Percentiles rank a stretch among this genome's conserved stretches.
phyloP scores from a whole-genome alignment of 2,113 vertebrate species.

The Arvicanthis niloticus region DNA sequence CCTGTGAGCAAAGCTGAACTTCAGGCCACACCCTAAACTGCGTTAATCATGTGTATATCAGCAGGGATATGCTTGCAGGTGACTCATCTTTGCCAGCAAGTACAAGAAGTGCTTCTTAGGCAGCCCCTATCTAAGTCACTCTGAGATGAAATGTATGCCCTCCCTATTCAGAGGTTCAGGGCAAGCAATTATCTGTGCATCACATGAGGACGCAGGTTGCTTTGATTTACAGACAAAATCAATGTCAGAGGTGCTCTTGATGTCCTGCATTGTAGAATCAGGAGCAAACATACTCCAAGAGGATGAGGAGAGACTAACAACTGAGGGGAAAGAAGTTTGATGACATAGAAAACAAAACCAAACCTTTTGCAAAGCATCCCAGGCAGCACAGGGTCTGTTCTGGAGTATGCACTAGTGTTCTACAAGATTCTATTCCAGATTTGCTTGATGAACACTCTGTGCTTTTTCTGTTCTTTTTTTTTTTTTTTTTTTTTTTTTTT shows the following conservation, averaged over 20 bases:
- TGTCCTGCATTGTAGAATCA: fast-evolving
- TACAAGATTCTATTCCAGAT: neutral
- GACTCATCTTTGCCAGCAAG: neutral
- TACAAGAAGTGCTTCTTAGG: neutral
- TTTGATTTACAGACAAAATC: neutral
- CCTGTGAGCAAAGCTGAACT: neutral
- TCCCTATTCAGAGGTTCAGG: neutral
- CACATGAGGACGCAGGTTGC: neutral
- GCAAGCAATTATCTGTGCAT: neutral
- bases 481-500: too few relatives aligned
- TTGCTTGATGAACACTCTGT: neutral
- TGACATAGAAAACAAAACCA: neutral
- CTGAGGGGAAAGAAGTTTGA: neutral
- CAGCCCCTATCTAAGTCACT: neutral
- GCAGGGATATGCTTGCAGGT: neutral
- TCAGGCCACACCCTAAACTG: neutral
- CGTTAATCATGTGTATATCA: neutral
- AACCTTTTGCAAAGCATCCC: neutral
- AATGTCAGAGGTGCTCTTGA: neutral
- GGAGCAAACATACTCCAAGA: neutral
- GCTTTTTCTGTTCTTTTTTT: neutral
- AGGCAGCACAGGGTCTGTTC: neutral
- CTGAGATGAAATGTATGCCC: neutral
- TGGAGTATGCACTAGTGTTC: neutral
- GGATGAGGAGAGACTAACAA: neutral